A percentile compares a stretch with the other conserved stretches of the same genome.
Conservation (phyloP, 2,888 invertebrate genomes). For the Rugalucina vietnamica region DNA sequence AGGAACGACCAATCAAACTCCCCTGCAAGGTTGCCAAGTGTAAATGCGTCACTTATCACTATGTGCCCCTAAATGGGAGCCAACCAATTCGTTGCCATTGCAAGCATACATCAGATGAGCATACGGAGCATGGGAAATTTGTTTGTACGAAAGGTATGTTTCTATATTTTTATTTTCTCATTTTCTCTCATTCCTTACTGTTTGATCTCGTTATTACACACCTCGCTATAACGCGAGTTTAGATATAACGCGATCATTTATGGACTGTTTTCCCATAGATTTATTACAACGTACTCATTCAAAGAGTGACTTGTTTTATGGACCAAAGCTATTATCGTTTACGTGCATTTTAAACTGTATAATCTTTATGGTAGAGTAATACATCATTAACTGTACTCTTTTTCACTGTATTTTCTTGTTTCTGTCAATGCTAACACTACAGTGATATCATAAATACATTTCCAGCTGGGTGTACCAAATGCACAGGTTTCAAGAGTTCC, state of each 20-base stretch:
- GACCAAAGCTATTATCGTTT: too few relatives aligned
- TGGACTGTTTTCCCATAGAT: too few relatives aligned
- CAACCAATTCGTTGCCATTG: constrained; percentile 83
- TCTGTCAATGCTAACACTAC: too few relatives aligned
- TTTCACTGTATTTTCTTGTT: not conserved
- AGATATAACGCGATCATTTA: too few relatives aligned
- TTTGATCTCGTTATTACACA: too few relatives aligned
- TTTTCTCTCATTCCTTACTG: too few relatives aligned
- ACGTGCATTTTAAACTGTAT: not conserved
- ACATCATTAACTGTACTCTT: not conserved
- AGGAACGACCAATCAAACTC: constrained; percentile 75
- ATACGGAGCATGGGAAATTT: constrained; percentile 77
- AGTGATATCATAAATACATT: too few relatives aligned
- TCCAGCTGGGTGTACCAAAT: constrained; percentile 78
- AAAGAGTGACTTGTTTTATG: too few relatives aligned
- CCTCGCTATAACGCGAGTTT: too few relatives aligned
- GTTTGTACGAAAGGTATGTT: constrained; percentile 81
- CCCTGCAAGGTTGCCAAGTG: constrained; percentile 81
- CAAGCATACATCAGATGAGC: constrained; percentile 82
- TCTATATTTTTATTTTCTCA: too few relatives aligned
- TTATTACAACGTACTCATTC: too few relatives aligned
- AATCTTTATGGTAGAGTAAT: not conserved
- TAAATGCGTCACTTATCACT: constrained; percentile 80
- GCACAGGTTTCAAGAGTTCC: constrained; percentile 81
- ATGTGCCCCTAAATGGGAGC: constrained; percentile 82